phyloP scores from a whole-genome alignment of 1,140 invertebrate species.

The Ceratosolen solmsi region DNA sequence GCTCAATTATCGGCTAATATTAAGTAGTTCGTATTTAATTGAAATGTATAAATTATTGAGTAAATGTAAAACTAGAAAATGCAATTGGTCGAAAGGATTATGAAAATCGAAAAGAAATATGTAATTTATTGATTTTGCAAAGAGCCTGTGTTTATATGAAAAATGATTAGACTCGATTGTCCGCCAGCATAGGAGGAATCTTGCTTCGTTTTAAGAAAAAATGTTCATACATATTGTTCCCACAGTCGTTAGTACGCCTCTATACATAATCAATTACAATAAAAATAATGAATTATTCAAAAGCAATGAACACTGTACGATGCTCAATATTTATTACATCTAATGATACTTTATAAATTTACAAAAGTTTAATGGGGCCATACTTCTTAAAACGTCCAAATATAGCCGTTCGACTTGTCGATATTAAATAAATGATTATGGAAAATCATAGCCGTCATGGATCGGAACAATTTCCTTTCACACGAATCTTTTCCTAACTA shows the following conservation, averaged over 20 bases:
- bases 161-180: neutral
- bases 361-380: neutral
- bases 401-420: too few species aligned
- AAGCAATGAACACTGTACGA: neutral
- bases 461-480: neutral
- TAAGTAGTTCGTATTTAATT: neutral
- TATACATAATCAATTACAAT: constrained; percentile 7
- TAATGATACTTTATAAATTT: neutral
- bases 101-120: neutral
- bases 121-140: neutral
- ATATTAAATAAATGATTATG: neutral
- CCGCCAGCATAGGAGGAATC: neutral
- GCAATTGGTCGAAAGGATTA: too few species aligned
- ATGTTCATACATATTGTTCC: constrained; percentile 4
- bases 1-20: neutral
- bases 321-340: neutral
- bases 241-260: neutral
- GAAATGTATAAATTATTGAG: neutral
- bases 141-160: neutral
- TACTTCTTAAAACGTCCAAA: too few species aligned
- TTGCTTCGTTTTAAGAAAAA: neutral
- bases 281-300: neutral
- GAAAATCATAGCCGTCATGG: neutral
- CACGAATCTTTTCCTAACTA: neutral
- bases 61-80: neutral